Evolutionary conservation across 2,113 vertebrate species (phyloP), one percentile per base, ranked within the genome.

Genomic region (Apus apus): DNA sequence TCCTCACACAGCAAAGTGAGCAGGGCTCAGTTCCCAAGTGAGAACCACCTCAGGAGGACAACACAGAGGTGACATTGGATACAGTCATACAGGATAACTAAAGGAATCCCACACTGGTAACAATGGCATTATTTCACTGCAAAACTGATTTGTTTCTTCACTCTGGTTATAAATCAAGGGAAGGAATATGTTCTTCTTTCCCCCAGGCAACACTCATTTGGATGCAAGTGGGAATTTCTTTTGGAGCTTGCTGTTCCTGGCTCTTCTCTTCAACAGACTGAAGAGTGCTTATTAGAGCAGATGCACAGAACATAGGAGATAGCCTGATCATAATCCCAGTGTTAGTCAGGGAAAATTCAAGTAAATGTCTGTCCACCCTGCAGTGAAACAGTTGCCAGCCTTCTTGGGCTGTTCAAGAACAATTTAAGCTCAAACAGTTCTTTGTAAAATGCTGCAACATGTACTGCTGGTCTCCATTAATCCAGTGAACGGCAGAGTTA

Each of bases 201-300:
- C 90, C 78, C 65, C 38, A 2, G 26, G 93, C 90, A 92, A 68
- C 23, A 40, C 15, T 95, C 79, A 86, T 93, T 93, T 91, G 68
- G 75, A 96, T 88, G 85, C 91, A 93, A 96, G 85, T 20, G 57
- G 89, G 91, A 91, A 96, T 94, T 90, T 86, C 85, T 94, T 80
- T 67, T 77, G 76, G 54, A 86, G 90, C 38, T 80, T 88, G 90
- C 43, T 80, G 83, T 88, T 93, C 72, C 73, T 94, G 64, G 79
- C 82, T 94, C 73, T 70, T 85, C 58, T 67, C 51, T 84, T 88
- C 5, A 0, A 67, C 62, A 94, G 89, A 86, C 82, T 83, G 89
- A 34, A 89, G 60, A 85, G n/a, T 25, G 53, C 50, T 94, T 92
- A 89, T 89, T 87, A 87, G 85, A 93, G 30, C 82, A 91, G 94